Conservation (phyloP, 2,113 vertebrate genomes). For the Sinosuthora webbiana region DNA sequence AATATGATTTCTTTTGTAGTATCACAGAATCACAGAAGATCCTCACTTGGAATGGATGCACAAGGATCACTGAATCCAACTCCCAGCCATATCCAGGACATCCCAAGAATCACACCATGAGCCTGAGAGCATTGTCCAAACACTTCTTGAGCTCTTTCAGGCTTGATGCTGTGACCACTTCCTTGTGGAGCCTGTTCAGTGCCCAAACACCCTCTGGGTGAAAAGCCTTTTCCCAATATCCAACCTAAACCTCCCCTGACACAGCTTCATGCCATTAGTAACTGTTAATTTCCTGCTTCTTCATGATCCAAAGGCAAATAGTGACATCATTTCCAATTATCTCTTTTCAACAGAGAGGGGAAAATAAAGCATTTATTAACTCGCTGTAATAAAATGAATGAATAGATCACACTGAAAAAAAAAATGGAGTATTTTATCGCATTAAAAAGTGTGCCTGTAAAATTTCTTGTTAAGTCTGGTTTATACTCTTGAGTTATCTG, state of each 20-base stretch:
- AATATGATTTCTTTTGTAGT: neutral
- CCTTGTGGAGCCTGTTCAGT: neutral
- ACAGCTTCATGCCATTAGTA: neutral
- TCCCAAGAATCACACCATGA: neutral
- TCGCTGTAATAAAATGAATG: neutral
- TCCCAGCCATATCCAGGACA: neutral
- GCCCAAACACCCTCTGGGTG: rapidly evolving
- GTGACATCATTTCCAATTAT: neutral
- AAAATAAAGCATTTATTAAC: neutral
- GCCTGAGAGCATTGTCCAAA: neutral
- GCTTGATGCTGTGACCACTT: neutral
- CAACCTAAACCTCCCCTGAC: neutral
- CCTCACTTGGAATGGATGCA: neutral
- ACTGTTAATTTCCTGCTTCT: neutral
- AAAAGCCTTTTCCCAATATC: neutral
- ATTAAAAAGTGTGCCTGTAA: neutral
- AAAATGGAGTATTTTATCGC: neutral
- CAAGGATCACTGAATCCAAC: neutral
- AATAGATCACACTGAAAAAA: neutral
- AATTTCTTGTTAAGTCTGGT: neutral
- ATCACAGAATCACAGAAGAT: too few species aligned
- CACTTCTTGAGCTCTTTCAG: neutral
- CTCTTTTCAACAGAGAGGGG: neutral
- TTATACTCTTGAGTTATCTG: neutral
- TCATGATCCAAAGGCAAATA: neutral